These are phyloP conservation scores for Polymixis lichenea DNA, from an alignment of 2,888 invertebrate genomes.

Conservation along the genomic window DNA sequence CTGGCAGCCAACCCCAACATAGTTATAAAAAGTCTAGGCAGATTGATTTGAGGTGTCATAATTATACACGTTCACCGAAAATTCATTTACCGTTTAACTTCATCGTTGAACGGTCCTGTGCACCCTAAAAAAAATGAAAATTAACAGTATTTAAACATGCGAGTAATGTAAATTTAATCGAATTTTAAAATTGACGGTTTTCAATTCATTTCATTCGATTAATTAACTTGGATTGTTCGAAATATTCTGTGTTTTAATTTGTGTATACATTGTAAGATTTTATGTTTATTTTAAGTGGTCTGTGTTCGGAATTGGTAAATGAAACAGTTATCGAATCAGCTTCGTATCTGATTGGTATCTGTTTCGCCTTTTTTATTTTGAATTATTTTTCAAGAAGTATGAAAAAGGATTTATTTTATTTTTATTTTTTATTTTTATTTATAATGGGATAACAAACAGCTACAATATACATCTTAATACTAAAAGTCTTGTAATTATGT, in stretches of 20 bases:
- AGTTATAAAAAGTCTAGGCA: too few relatives aligned
- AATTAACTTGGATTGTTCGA: constrained; percentile 41
- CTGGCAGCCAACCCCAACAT: too few relatives aligned
- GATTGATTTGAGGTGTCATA: too few relatives aligned
- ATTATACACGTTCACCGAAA: background rate
- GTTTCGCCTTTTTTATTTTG: background rate
- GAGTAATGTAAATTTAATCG: constrained; percentile 31
- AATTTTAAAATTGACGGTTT: constrained; percentile 18
- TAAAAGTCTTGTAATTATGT: too few relatives aligned
- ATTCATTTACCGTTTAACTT: background rate
- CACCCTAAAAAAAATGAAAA: constrained; percentile 3
- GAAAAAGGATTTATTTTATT: too few relatives aligned
- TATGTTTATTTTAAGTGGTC: constrained; percentile 35
- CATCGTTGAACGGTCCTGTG: background rate
- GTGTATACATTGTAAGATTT: constrained; percentile 35
- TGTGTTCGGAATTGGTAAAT: constrained; percentile 22
- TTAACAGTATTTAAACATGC: constrained; percentile 11
- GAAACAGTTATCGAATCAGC: constrained; percentile 29
- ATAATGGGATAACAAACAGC: too few relatives aligned
- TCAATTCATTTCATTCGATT: constrained; percentile 31
- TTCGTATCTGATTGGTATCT: background rate
- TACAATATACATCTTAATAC: too few relatives aligned
- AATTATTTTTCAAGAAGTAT: background rate
- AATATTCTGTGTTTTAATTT: constrained; percentile 42
- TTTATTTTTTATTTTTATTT: too few relatives aligned